Base-by-base conservation (phyloP, 2,797 vertebrate species). In the Intellagama lesueurii region DNA sequence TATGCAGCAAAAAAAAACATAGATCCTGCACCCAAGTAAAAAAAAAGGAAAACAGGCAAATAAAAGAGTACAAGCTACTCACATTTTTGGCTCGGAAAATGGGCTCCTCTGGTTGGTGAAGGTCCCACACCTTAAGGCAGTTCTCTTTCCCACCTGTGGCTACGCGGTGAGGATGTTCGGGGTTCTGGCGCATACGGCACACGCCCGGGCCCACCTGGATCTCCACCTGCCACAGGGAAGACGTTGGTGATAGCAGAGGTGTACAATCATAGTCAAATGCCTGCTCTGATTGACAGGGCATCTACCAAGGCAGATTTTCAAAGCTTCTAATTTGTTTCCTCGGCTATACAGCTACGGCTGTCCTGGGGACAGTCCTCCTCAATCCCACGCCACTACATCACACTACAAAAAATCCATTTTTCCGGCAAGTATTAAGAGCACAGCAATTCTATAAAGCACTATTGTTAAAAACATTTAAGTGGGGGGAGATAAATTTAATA, bases 91-190 rank as follows among this genome's bases (percentile, higher is more conserved):
- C 97, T 19, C 91, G 89, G 94, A 98, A 99, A 24, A 98, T 76
- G 1, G 98, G 97, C 0, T 91, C 93, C 66, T 78, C 64, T 0
- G 97, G 97, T 2, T 89, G 95, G 92, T 98, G 95, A 91, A 99
- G 96, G 95, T 99, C 98, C 98, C 98, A 99, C 22, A 99, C 93
- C 95, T 98, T 99, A 56, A 99, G 95, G 0, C 95, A 95, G 91
- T 98, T 98, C 66, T 98, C 98, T 91, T 98, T 98, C 2, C 98
- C 98, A 0, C 98, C 98, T 0, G 98, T 98, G 5, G 97, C 98
- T 7, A 99, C 96, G 6, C 52, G 19, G 47, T 97, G 93, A n/a
- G 52, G 94, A 19, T 91, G 92, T 0, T 68, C 87, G 0, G 97
- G 95, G 60, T 96, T 97, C 94, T 97, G 97, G 12, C 97, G 96